These are phyloP conservation scores for Gallinago media DNA, from an alignment of 2,113 vertebrate species.

Conservation along the genomic window DNA sequence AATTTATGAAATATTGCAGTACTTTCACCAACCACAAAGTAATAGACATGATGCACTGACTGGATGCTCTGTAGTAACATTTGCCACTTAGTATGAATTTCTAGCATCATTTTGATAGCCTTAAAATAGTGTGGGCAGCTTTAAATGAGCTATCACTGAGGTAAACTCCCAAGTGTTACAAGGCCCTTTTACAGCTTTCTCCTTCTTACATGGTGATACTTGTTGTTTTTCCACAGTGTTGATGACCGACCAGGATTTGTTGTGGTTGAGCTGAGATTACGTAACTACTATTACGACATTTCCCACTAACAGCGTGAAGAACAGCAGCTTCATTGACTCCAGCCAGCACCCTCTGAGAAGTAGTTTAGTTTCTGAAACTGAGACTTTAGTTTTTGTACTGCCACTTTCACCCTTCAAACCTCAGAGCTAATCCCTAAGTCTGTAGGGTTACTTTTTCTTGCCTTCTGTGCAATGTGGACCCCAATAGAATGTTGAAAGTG, in stretches of 20 bases:
- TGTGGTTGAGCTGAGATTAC: constrained; percentile 85
- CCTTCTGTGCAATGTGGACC: neutral
- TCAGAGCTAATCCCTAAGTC: neutral
- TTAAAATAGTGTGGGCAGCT: neutral
- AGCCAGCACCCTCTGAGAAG: neutral
- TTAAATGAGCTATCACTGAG: neutral
- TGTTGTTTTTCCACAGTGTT: constrained; percentile 70
- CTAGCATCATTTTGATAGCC: neutral
- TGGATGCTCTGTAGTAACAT: neutral
- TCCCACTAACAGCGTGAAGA: constrained; percentile 75
- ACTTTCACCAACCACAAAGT: neutral
- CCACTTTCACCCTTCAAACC: neutral
- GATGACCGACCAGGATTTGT: constrained; percentile 86
- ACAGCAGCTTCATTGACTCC: neutral
- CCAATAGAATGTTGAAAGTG: neutral
- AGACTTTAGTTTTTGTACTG: neutral
- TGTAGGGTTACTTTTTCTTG: neutral
- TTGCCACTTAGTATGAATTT: neutral
- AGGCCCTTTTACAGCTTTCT: neutral
- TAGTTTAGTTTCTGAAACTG: neutral
- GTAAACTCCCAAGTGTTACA: too few relatives aligned
- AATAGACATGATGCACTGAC: neutral
- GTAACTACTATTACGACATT: constrained; percentile 94
- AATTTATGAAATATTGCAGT: neutral
- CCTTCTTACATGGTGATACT: neutral